Conservation (phyloP, 2,888 invertebrate genomes). For the Germaria angustata region DNA sequence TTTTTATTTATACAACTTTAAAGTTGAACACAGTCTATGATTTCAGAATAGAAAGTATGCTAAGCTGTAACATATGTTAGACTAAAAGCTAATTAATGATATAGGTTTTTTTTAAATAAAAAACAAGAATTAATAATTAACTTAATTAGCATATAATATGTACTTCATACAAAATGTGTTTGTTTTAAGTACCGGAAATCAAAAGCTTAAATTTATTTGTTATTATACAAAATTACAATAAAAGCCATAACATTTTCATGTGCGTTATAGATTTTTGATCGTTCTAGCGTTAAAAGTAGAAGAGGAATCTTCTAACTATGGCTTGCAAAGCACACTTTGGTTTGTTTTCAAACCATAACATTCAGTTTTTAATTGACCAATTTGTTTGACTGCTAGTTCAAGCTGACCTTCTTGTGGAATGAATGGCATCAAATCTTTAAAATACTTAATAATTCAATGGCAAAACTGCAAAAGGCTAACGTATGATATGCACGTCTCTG, state of each 20-base stretch:
- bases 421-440: neutral
- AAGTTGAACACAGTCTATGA: too few species aligned
- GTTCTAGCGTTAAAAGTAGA: neutral
- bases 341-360: neutral
- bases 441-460: neutral
- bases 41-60: too few species aligned
- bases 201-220: neutral
- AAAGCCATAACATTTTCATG: neutral
- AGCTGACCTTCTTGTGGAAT: neutral
- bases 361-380: neutral
- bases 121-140: too few species aligned
- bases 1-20: too few species aligned
- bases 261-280: neutral
- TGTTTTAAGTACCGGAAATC: constrained; percentile 3
- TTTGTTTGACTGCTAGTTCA: constrained; percentile 12
- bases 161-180: too few species aligned
- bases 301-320: too few species aligned
- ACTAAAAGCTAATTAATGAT: neutral
- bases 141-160: too few species aligned
- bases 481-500: neutral
- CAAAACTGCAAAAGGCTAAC: neutral
- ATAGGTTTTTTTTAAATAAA: too few species aligned
- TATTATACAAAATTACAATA: neutral
- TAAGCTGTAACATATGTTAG: neutral
- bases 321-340: neutral